These are phyloP conservation scores for Drosophila baimaii DNA, from an alignment of 1,140 invertebrate genomes.

Conservation along the genomic window DNA sequence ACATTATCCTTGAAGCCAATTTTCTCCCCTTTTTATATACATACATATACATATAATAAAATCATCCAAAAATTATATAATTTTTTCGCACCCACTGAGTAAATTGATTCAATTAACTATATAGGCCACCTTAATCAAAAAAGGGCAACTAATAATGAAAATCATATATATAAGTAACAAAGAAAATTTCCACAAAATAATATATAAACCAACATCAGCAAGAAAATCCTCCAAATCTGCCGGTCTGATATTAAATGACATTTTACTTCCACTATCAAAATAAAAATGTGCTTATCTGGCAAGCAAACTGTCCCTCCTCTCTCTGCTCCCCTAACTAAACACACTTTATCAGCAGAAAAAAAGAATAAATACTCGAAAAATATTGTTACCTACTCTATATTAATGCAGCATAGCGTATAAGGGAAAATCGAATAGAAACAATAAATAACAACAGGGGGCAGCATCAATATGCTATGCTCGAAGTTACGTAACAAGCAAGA, in stretches of 20 bases:
- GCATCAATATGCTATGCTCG: constrained; percentile 14
- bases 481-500: constrained; percentile 37
- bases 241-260: constrained; percentile 25
- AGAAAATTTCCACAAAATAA: not conserved
- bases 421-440: constrained; percentile 4
- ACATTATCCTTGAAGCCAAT: not conserved
- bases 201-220: not conserved
- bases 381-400: not conserved
- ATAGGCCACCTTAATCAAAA: not conserved
- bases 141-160: not conserved
- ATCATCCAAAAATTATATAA: constrained; percentile 31
- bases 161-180: not conserved
- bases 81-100: not conserved
- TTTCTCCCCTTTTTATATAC: not conserved
- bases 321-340: constrained; percentile 13
- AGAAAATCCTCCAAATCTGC: constrained; percentile 9
- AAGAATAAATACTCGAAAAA: constrained; percentile 22
- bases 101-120: constrained; percentile 21
- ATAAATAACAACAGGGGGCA: constrained; percentile 27
- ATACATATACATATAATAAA: not conserved
- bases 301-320: constrained; percentile 1
- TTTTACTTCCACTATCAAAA: constrained; percentile 38
- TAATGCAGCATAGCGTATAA: not conserved
- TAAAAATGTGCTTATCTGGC: constrained; percentile 56
- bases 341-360: constrained; percentile 40